Evolutionary conservation across 1,140 invertebrate genomes (phyloP).

Genomic region (silkworm (Bombyx mori)): ASM3026992v2 NC_085123.1:3113001-3113500

Average conservation of each 20-base stretch:
- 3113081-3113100: slow-evolving; percentile 47
- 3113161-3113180: slow-evolving; percentile 44
- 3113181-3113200: slow-evolving; percentile 46
- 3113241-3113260: slow-evolving; percentile 29
- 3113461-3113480: slow-evolving; percentile 18
- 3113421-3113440: slow-evolving; percentile 26
- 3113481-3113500: slow-evolving; percentile 12
- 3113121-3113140: slow-evolving; percentile 55
- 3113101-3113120: slow-evolving; percentile 61
- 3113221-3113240: slow-evolving; percentile 35
- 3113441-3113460: slow-evolving; percentile 18
- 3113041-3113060: slow-evolving; percentile 14
- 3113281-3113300: slow-evolving; percentile 14
- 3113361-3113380: slow-evolving; percentile 18
- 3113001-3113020: no score
- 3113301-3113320: slow-evolving; percentile 23
- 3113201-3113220: slow-evolving; percentile 36
- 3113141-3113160: slow-evolving; percentile 39
- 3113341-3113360: slow-evolving; percentile 22
- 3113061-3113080: slow-evolving; percentile 36
- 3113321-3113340: slow-evolving; percentile 43
- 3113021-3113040: no score
- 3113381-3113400: slow-evolving; percentile 23
- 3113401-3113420: slow-evolving; percentile 22
- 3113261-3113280: slow-evolving; percentile 15